Evolutionary conservation across 1,140 invertebrate species (phyloP), one percentile per base, ranked within the genome.

Genomic region (Homarus americanus): DNA sequence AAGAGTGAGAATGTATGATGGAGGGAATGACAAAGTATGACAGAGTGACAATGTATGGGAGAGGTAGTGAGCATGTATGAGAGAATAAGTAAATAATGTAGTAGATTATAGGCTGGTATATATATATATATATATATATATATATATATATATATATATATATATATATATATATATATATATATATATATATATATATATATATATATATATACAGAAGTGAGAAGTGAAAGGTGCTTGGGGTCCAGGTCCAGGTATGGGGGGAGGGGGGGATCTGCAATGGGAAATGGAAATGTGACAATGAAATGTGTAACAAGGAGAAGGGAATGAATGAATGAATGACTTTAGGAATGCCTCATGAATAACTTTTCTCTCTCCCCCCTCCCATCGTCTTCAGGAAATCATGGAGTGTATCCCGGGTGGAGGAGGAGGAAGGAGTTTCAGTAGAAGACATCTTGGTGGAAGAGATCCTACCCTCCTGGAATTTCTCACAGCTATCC

Each of bases 381-480:
- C 20, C 36, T 34, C 34, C 7, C 53, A 24, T 38, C 15, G 12
- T 72, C 69, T 20, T 28, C 63, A 86, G 83, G 7, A 86, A 86
- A 49, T 73, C 83, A 41, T 86, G 83, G 83, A 86, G 24, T 24
- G 34, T 86, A 2, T 36, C 38, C 7, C 73, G 49, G 58, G 83
- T 86, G 69, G 83, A 75, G 40, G 69, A 69, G 15, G 83, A 86
- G 28, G 83, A 41, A 20, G 83, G 69, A 24, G 75, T 28, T 12
- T 32, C 83, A 0, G 83, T 86, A 12, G 38, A 53, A 78, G 84
- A 87, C 44, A 49, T 92, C 24, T 15, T 41, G 12, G 80, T 92
- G 44, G 87, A 92, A 38, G 85, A 73, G 20, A 69, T 80, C 34
- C 20, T 92, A 32, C 38, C 91, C 20, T 82, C 84, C 38, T 92